Percentiles rank a stretch among this genome's conserved stretches.
Conservation (phyloP, 2,888 invertebrate genomes). For the Opisthograptis luteolata region DNA sequence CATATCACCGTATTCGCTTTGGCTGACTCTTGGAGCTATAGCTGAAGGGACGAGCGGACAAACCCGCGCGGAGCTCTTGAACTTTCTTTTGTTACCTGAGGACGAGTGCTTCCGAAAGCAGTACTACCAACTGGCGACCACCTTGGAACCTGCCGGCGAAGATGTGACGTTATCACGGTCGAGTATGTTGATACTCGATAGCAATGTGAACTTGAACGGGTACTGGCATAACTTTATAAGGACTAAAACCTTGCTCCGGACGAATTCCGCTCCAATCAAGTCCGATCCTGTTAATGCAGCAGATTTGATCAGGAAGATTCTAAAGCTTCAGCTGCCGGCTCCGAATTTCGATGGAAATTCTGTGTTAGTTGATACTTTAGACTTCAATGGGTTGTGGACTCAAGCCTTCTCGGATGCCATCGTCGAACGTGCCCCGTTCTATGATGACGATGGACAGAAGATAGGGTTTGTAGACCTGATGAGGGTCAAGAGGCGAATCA, state of each 20-base stretch:
- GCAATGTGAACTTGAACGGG: conserved; percentile 22
- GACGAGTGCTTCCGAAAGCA: conserved; percentile 34
- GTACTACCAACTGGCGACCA: conserved; percentile 35
- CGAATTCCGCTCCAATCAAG: conserved; percentile 28
- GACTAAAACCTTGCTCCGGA: conserved; percentile 23
- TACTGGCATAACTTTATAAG: conserved; percentile 31
- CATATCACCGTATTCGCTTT: conserved; percentile 35
- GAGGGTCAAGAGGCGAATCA: conserved; percentile 40
- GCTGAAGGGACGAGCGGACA: conserved; percentile 37
- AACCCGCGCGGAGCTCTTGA: conserved; percentile 31
- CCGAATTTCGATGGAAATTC: conserved; percentile 37
- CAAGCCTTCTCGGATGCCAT: conserved; percentile 40
- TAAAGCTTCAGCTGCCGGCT: conserved; percentile 6
- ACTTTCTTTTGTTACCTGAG: conserved; percentile 34
- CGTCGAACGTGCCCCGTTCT: conserved; percentile 40
- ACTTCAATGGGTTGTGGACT: conserved; percentile 40
- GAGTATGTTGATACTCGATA: conserved; percentile 34
- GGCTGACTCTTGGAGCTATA: conserved; percentile 38
- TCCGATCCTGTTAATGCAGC: conserved; percentile 24
- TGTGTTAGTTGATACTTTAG: conserved; percentile 28
- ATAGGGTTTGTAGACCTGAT: conserved; percentile 47
- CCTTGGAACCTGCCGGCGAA: conserved; percentile 22
- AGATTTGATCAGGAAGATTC: conserved; percentile 21
- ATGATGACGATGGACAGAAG: conserved; percentile 37
- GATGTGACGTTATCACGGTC: conserved; percentile 32